Evolutionary conservation across 1,140 invertebrate genomes (phyloP), one percentile per base, ranked within the genome.

Genomic region (Chionoecetes opilio): DNA sequence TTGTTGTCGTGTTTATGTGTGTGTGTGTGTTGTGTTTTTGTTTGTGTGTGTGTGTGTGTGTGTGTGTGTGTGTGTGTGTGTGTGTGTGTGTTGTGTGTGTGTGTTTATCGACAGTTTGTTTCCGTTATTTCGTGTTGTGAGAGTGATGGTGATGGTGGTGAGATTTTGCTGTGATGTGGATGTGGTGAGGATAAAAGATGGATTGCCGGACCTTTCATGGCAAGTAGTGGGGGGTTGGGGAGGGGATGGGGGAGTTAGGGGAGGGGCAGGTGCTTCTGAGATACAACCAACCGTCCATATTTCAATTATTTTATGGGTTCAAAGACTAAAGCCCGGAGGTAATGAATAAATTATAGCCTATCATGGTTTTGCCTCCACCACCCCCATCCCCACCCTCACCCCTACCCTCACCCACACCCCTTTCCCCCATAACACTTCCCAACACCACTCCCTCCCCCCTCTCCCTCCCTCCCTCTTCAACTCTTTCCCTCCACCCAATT

Each of bases 261-360:
- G 63, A 75, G 63, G 63, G 21, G 63, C 21, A 75, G 63, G 63
- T 26, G n/a, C 63, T 75, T 75, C n/a, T 21, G n/a, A 75, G 63
- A 75, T 75, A 75, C 11, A 75, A 75, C 11, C 63, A n/a, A n/a
- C 0, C 8, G 63, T n/a, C 63, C 63, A 75, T 75, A 75, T 75
- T 75, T 75, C 63, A 75, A 75, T 75, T 75, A 75, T 75, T 75
- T 75, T 75, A 75, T 75, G 63, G 63, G 63, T 75, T 75, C 63
- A 75, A 75, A 75, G 63, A 75, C 63, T 75, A 26, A 75, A 75
- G 63, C 63, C 63, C 6, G 6, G 6, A 75, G 63, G 63, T 75
- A 75, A 75, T 75, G 63, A 75, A 75, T 75, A 75, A 75, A 75
- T 75, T 75, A 75, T 75, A 75, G 63, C 26, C 63, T 75, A 75